Evolutionary conservation across 2,888 invertebrate genomes (phyloP), one percentile per base, ranked within the genome.

Genomic region (Drosophila affinis): DNA sequence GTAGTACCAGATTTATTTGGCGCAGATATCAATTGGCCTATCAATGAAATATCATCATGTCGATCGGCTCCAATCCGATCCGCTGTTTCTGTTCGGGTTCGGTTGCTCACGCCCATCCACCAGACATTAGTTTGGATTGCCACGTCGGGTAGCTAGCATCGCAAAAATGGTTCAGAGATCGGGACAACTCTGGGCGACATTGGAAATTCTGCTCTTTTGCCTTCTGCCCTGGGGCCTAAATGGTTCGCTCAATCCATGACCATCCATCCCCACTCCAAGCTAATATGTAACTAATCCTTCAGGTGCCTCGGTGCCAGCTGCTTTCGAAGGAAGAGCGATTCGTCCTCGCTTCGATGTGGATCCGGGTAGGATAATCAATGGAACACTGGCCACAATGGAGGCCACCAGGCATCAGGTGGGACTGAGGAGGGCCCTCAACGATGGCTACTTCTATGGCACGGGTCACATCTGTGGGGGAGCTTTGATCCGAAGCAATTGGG

Each of bases 401-500:
- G 78, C 79, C 5, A 91, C 89, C 14, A 78, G 84, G 44, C 90
- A 92, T 75, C 91, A 91, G 68, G 85, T 89, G 3, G 89, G 91
- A 9, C 62, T 91, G 2, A 81, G 86, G 9, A 77, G 76, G 21
- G 84, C 90, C 17, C 57, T 76, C 9, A 88, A 82, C 60, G 86
- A 88, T 57, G 85, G 80, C 27, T 82, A 77, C 49, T 89, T 78
- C 68, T 91, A 85, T 63, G 91, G 92, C 10, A 81, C 85, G 3
- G 92, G 92, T 0, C 91, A 91, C 72, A 70, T 91, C 14, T 91
- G 91, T 49, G 91, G 91, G 3, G 91, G 90, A 4, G 70, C 90
- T 0, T 65, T 91, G 52, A 89, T 91, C 52, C 65, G 75, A 3
- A 62, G 78, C 9, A 88, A 83, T 65, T 83, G 80, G 9, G 91